phyloP scores from a whole-genome alignment of 2,888 invertebrate species.

The Hesperia comma region DNA sequence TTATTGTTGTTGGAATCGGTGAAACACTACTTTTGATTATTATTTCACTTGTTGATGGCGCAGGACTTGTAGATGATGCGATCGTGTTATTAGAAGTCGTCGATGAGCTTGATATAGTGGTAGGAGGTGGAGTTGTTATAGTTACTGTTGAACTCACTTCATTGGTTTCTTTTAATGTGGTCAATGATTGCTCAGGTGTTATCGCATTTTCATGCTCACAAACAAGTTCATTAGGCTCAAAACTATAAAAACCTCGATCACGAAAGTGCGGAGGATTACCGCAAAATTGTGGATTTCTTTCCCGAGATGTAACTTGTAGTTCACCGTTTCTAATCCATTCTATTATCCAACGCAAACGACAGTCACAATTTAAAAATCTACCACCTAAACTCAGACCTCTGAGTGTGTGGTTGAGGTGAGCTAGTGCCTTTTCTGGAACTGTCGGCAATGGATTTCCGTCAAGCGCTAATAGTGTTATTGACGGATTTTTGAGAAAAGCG shows the following conservation, averaged over 20 bases:
- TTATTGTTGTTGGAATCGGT: conserved; percentile 51
- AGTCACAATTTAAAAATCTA: conserved; percentile 94
- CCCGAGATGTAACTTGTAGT: conserved; percentile 95
- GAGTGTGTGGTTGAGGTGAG: conserved; percentile 91
- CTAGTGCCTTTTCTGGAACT: conserved; percentile 90
- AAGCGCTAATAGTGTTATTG: conserved; percentile 93
- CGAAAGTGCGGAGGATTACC: conserved; percentile 92
- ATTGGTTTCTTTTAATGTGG: conserved; percentile 46
- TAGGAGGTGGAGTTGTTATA: conserved; percentile 36
- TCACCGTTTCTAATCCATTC: conserved; percentile 95
- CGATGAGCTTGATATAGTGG: conserved; percentile 47
- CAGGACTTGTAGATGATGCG: conserved; percentile 55
- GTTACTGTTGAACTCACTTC: conserved; percentile 55
- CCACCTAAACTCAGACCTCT: conserved; percentile 95
- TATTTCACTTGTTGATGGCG: conserved; percentile 49
- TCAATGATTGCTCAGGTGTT: conserved; percentile 53
- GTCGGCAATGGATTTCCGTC: conserved; percentile 96
- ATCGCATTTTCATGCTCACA: conserved; percentile 79
- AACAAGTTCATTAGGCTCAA: conserved; percentile 89
- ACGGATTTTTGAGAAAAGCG: conserved; percentile 92
- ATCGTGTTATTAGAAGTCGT: conserved; percentile 52
- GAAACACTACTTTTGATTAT: conserved; percentile 57
- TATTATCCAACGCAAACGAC: conserved; percentile 93
- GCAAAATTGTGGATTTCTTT: conserved; percentile 96
- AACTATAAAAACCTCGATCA: conserved; percentile 93